Conservation (phyloP, 2,888 invertebrate genomes). For the Chymomyza caudatula region DNA sequence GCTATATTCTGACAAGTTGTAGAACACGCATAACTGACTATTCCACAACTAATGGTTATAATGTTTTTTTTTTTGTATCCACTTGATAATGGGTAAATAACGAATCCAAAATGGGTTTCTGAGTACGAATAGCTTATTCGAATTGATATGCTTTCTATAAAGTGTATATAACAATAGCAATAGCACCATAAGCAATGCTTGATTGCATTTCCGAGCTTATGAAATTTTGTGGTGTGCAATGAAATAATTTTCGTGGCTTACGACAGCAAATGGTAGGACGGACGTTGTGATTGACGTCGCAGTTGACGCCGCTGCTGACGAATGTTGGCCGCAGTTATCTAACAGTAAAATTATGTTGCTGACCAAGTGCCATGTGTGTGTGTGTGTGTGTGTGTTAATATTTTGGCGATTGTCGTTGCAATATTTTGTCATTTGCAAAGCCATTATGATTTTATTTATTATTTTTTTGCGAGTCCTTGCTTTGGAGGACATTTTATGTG, state of each 20-base stretch:
- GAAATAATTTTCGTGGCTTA: constrained; percentile 68
- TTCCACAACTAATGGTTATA: too few relatives aligned
- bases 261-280: constrained; percentile 12
- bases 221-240: constrained; percentile 63
- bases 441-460: constrained; percentile 72
- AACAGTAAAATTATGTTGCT: background rate
- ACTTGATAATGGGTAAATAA: too few relatives aligned
- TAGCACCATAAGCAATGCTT: constrained; percentile 57
- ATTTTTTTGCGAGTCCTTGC: constrained; percentile 40
- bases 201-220: constrained; percentile 72
- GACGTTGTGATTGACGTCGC: constrained; percentile 10
- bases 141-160: background rate
- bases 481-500: background rate
- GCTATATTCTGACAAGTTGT: too few relatives aligned
- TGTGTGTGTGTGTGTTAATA: constrained; percentile 53
- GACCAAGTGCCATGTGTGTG: background rate
- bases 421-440: constrained; percentile 70
- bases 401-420: constrained; percentile 66
- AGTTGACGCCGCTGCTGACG: constrained; percentile 14
- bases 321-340: constrained; percentile 8
- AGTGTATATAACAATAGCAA: constrained; percentile 6
- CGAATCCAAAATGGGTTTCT: too few relatives aligned
- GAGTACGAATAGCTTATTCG: too few relatives aligned
- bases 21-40: too few relatives aligned
- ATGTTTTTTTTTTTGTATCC: too few relatives aligned